These are phyloP conservation scores for Cordilura impudica DNA, from an alignment of 2,888 invertebrate genomes.

Conservation along the genomic window DNA sequence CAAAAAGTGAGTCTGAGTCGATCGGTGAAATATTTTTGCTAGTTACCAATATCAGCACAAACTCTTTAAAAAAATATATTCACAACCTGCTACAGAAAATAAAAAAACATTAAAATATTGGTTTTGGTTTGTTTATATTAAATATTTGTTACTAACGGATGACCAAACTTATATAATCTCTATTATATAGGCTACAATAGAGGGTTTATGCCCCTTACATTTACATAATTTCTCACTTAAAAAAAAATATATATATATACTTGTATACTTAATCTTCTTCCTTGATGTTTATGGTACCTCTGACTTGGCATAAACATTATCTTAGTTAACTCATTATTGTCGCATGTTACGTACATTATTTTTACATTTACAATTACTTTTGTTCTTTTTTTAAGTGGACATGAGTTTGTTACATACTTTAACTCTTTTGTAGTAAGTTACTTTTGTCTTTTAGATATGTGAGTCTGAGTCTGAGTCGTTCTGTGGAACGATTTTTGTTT, in stretches of 20 bases:
- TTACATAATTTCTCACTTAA: not conserved
- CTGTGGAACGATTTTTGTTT: conserved; percentile 29
- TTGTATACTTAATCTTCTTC: not conserved
- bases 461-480: not conserved
- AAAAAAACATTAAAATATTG: too few species aligned
- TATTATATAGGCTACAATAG: too few species aligned
- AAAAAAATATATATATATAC: too few species aligned
- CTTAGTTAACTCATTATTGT: conserved; percentile 36
- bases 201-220: too few species aligned
- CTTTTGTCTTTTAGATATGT: not conserved
- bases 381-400: conserved; percentile 11
- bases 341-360: not conserved
- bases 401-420: conserved; percentile 17
- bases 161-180: too few species aligned
- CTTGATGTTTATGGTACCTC: not conserved
- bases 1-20: too few species aligned
- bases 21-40: too few species aligned
- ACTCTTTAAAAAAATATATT: conserved; percentile 6
- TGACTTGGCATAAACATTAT: not conserved
- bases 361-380: not conserved
- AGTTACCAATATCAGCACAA: too few species aligned
- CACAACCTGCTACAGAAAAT: not conserved
- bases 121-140: too few species aligned
- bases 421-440: not conserved
- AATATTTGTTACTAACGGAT: too few species aligned